phyloP scores from a whole-genome alignment of 2,797 vertebrate species.

The Poecilia gillii region DNA sequence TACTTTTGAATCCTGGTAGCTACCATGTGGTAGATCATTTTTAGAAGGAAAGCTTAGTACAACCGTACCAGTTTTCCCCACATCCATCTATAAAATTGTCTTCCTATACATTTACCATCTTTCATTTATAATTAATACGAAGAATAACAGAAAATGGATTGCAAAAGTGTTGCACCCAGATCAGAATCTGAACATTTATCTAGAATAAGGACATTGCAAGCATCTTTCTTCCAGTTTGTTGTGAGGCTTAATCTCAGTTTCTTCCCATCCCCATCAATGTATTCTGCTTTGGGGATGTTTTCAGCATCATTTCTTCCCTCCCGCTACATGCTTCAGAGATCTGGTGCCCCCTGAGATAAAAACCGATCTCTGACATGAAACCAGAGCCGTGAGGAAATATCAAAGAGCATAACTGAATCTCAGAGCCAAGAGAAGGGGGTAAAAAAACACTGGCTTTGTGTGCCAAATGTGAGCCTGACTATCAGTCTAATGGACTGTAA shows the following conservation, averaged over 20 bases:
- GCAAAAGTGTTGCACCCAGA: slow-evolving; percentile 29
- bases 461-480: slow-evolving; percentile 53
- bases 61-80: background rate
- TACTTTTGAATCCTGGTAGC: background rate
- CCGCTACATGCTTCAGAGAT: slow-evolving; percentile 48
- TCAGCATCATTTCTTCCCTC: slow-evolving; percentile 38
- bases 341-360: slow-evolving; percentile 44
- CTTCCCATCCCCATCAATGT: slow-evolving; percentile 5
- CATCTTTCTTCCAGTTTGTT: slow-evolving; percentile 8
- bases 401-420: slow-evolving; percentile 72
- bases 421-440: slow-evolving; percentile 26
- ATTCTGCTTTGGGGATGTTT: slow-evolving; percentile 38
- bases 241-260: slow-evolving; percentile 14
- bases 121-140: background rate
- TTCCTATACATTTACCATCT: background rate
- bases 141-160: background rate
- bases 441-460: slow-evolving; percentile 35
- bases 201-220: slow-evolving; percentile 3
- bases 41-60: background rate
- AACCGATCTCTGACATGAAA: slow-evolving; percentile 61
- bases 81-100: too few relatives aligned
- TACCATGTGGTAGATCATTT: background rate
- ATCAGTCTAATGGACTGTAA: slow-evolving; percentile 41
- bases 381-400: slow-evolving; percentile 52
- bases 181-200: slow-evolving; percentile 21